phyloP scores from a whole-genome alignment of 2,888 invertebrate species.

The Eupithecia abbreviata region DNA sequence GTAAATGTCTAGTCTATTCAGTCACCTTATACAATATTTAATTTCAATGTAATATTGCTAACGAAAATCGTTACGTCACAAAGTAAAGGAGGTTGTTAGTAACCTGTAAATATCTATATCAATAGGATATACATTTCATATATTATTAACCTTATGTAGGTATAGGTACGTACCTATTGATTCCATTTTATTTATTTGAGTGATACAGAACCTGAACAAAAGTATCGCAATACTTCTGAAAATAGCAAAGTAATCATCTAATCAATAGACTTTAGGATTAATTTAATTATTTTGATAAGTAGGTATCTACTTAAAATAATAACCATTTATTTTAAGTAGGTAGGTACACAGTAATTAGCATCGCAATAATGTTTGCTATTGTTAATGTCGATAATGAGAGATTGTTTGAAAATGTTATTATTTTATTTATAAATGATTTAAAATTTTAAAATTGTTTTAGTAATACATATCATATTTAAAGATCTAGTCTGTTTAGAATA shows the following conservation, averaged over 20 bases:
- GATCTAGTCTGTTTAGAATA: neutral
- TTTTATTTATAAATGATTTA: neutral
- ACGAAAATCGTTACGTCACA: neutral
- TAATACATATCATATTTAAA: slow-evolving; percentile 1
- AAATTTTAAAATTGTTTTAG: neutral
- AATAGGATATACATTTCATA: neutral
- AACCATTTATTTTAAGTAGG: no score
- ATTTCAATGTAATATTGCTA: neutral
- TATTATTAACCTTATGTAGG: neutral
- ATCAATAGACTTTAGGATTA: neutral
- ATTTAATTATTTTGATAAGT: neutral
- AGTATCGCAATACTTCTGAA: neutral
- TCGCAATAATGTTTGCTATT: neutral
- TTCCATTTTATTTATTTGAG: neutral
- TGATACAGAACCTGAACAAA: neutral
- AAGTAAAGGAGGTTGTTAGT: neutral
- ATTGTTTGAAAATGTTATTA: neutral
- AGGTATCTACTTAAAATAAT: no score
- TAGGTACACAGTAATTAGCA: neutral
- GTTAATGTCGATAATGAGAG: neutral
- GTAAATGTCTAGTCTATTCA: neutral
- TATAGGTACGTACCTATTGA: neutral
- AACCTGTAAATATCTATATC: neutral
- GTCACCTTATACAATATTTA: neutral
- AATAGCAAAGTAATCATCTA: neutral